Evolutionary conservation across 2,888 invertebrate genomes (phyloP).

Genomic region (Nasonovia ribisnigri): DNA sequence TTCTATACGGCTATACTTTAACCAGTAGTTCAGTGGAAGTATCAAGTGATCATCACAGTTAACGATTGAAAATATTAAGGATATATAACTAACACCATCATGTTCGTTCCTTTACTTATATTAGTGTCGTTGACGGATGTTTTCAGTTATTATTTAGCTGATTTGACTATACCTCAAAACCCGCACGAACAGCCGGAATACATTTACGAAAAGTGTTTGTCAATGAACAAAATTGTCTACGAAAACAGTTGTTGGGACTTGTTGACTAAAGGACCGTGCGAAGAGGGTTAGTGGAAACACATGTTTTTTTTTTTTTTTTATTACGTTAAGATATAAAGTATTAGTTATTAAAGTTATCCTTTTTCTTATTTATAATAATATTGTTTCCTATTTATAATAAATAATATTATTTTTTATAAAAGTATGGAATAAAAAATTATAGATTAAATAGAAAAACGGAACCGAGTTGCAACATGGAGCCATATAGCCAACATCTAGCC

Average conservation of each 20-base stretch:
- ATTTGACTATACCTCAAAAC: slow-evolving; percentile 25
- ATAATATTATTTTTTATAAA: background rate
- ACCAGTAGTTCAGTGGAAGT: background rate
- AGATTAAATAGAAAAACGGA: background rate
- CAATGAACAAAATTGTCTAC: slow-evolving; percentile 47
- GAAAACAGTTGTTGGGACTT: slow-evolving; percentile 53
- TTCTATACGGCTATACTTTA: background rate
- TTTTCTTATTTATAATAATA: too few relatives aligned
- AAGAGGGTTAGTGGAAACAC: slow-evolving; percentile 29
- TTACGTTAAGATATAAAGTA: background rate
- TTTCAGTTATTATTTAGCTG: slow-evolving; percentile 22
- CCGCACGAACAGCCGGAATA: background rate
- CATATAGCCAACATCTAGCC: background rate
- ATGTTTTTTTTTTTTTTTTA: background rate
- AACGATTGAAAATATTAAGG: background rate
- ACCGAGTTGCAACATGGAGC: background rate
- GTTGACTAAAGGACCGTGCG: slow-evolving; percentile 62
- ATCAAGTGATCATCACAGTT: background rate
- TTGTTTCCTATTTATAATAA: background rate
- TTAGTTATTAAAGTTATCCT: too few relatives aligned
- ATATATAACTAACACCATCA: background rate
- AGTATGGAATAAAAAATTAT: background rate
- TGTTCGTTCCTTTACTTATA: slow-evolving; percentile 2
- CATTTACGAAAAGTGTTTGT: slow-evolving; percentile 42
- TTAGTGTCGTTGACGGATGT: background rate